Conservation (phyloP, 2,113 vertebrate genomes). For the Amphilophus citrinellus region DNA sequence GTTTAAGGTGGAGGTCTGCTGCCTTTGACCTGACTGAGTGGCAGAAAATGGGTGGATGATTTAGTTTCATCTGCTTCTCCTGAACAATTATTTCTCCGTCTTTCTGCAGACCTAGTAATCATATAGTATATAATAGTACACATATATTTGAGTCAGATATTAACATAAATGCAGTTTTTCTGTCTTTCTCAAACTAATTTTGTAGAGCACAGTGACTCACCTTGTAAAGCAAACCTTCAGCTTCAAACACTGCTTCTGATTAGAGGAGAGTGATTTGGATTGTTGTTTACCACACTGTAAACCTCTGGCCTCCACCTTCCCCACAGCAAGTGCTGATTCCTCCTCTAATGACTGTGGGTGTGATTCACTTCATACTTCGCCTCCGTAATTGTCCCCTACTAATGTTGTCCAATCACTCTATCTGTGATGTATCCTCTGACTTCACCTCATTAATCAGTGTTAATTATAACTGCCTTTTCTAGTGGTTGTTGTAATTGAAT, state of each 20-base stretch:
- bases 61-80: not conserved
- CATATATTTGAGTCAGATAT: not conserved
- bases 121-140: not conserved
- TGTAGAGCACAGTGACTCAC: not conserved
- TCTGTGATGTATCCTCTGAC: constrained; percentile 55
- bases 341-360: constrained; percentile 20
- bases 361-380: constrained; percentile 17
- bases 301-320: constrained; percentile 11
- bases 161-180: not conserved
- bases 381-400: constrained; percentile 48
- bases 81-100: not conserved
- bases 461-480: constrained; percentile 66
- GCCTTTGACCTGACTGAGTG: not conserved
- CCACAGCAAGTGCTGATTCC: not conserved
- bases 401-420: constrained; percentile 59
- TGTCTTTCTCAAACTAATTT: not conserved
- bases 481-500: constrained; percentile 63
- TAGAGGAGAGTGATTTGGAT: not conserved
- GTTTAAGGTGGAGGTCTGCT: not conserved
- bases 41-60: not conserved
- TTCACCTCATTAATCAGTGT: constrained; percentile 69
- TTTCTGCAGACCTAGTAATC: not conserved
- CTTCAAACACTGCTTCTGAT: not conserved
- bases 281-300: constrained; percentile 12
- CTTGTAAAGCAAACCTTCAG: not conserved